Evolutionary conservation across 2,888 invertebrate genomes (phyloP).

Genomic region (Amphipyra tragopoginis): DNA sequence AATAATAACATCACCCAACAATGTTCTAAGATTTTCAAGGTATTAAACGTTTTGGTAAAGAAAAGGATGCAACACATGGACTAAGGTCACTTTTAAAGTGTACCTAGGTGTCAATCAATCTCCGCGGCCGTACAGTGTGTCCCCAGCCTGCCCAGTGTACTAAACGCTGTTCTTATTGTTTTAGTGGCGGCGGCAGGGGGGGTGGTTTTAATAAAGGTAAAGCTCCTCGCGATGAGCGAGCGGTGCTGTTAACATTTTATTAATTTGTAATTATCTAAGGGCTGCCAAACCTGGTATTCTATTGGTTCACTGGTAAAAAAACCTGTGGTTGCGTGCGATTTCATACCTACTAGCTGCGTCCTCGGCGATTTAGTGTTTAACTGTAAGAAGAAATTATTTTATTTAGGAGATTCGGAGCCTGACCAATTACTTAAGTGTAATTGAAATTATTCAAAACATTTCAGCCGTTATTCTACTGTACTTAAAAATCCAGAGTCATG

Average conservation of each 20-base stretch:
- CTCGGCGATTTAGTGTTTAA: slow-evolving; percentile 19
- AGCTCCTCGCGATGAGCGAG: slow-evolving; percentile 93
- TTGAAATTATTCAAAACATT: slow-evolving; percentile 1
- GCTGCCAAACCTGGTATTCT: slow-evolving; percentile 85
- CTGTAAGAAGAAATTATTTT: slow-evolving; percentile 12
- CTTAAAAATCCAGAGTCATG: slow-evolving; percentile 14
- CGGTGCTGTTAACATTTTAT: slow-evolving; percentile 93
- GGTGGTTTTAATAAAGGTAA: slow-evolving; percentile 99
- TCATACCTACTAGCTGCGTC: slow-evolving; percentile 10
- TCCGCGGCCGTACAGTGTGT: slow-evolving; percentile 89
- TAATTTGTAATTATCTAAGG: slow-evolving; percentile 85
- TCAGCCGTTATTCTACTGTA: slow-evolving; percentile 9
- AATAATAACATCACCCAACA: slow-evolving; percentile 77
- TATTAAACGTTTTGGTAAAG: slow-evolving; percentile 88
- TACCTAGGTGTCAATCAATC: slow-evolving; percentile 87
- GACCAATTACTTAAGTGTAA: slow-evolving; percentile 7
- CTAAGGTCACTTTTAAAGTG: slow-evolving; percentile 85
- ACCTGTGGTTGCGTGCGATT: slow-evolving; percentile 28
- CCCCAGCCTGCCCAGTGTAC: slow-evolving; percentile 91
- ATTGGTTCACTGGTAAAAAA: slow-evolving; percentile 61
- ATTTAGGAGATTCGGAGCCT: slow-evolving; percentile 12
- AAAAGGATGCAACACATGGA: slow-evolving; percentile 89
- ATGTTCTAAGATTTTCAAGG: slow-evolving; percentile 88
- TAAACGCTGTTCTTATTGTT: slow-evolving; percentile 95
- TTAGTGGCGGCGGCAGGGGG: slow-evolving; percentile 98